A percentile compares a stretch with the other conserved stretches of the same genome.
Conservation (phyloP, 2,888 invertebrate genomes). For the Hirtodrosophila cameraria region DNA sequence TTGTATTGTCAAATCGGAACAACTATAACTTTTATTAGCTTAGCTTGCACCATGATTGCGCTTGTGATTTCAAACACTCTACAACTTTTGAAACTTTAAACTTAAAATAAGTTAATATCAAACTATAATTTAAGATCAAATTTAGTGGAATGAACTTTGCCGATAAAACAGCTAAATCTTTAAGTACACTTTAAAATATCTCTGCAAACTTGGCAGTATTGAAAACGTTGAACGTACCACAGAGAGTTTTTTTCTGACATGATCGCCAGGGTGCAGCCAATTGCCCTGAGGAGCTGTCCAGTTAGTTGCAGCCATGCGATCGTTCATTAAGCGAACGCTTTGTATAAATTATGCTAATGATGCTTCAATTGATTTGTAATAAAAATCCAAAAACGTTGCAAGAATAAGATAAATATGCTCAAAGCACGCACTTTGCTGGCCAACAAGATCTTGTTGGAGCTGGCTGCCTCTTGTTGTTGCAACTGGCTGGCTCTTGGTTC, state of each 20-base stretch:
- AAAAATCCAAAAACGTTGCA: constrained; percentile 82
- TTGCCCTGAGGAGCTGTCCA: constrained; percentile 10
- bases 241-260: constrained; percentile 18
- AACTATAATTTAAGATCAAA: too few species aligned
- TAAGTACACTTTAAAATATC: background rate
- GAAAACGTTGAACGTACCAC: constrained; percentile 3
- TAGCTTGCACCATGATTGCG: too few species aligned
- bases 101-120: too few species aligned
- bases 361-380: constrained; percentile 85
- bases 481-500: constrained; percentile 23
- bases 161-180: background rate
- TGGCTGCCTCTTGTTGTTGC: constrained; percentile 27
- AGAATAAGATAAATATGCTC: constrained; percentile 83
- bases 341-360: constrained; percentile 85
- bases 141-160: too few species aligned
- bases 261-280: constrained; percentile 23
- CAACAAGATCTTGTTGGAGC: constrained; percentile 32
- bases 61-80: too few species aligned
- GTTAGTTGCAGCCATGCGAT: constrained; percentile 38
- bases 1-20: too few species aligned
- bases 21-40: too few species aligned
- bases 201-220: background rate
- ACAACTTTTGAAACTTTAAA: too few species aligned
- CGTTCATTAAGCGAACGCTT: constrained; percentile 84
- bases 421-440: constrained; percentile 81